Conservation (phyloP, 2,797 vertebrate genomes). For the Nothura maculosa region DNA sequence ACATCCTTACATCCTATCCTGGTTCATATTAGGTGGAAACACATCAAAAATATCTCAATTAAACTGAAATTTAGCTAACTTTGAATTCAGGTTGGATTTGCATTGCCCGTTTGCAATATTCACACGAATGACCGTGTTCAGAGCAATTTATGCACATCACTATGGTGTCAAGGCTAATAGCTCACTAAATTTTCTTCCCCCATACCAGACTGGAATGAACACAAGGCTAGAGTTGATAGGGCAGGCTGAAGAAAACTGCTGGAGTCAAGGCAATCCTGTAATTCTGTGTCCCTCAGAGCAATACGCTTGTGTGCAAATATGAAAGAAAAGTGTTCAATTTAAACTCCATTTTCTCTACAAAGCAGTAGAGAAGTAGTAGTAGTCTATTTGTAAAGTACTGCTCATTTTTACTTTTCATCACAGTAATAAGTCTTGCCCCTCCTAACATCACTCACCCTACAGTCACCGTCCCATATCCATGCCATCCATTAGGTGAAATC, state of each 20-base stretch:
- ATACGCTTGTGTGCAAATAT: neutral
- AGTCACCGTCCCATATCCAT: conserved; percentile 59
- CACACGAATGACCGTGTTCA: neutral
- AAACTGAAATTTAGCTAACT: neutral
- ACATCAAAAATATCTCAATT: neutral
- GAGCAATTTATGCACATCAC: neutral
- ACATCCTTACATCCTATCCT: neutral
- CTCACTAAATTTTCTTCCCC: neutral
- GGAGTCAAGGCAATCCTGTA: neutral
- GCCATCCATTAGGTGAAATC: conserved; percentile 59
- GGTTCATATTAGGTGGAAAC: neutral
- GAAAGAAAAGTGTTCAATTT: conserved; percentile 6
- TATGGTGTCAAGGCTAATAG: neutral
- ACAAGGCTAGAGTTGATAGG: accelerated
- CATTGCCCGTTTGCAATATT: neutral
- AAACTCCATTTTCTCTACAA: conserved; percentile 7
- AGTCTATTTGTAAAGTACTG: conserved; percentile 26
- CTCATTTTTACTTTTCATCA: conserved; percentile 48
- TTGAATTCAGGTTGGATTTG: neutral
- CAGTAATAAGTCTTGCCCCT: conserved; percentile 31
- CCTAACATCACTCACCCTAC: conserved; percentile 45
- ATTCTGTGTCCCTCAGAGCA: neutral
- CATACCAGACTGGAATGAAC: neutral
- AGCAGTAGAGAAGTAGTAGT: no score
- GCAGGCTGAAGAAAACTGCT: neutral